Conservation (phyloP, 1,140 invertebrate species). For the Drosophila triauraria region DNA sequence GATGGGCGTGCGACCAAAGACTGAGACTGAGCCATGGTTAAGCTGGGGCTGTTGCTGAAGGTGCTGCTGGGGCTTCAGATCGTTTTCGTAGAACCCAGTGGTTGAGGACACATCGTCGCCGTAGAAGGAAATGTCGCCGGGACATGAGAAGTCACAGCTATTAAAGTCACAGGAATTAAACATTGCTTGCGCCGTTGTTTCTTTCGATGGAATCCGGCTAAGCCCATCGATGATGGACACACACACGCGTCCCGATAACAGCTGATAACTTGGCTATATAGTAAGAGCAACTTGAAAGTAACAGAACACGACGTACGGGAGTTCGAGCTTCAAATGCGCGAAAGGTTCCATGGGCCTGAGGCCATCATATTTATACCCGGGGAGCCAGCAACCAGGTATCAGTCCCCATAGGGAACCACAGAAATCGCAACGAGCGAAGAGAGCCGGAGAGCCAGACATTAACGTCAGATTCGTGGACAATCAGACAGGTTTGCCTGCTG, state of each 20-base stretch:
- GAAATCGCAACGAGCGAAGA: constrained; percentile 48
- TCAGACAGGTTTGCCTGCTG: constrained; percentile 50
- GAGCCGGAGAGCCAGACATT: constrained; percentile 37
- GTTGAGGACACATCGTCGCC: constrained; percentile 55
- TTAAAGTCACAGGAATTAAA: constrained; percentile 63
- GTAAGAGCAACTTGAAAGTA: constrained; percentile 9
- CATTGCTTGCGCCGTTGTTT: constrained; percentile 48
- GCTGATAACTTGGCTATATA: constrained; percentile 23
- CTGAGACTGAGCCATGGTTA: constrained; percentile 31
- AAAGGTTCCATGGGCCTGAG: constrained; percentile 67
- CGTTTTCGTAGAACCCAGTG: constrained; percentile 39
- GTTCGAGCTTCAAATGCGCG: constrained; percentile 63
- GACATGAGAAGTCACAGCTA: constrained; percentile 63
- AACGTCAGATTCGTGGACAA: constrained; percentile 39
- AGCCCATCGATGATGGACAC: constrained; percentile 46
- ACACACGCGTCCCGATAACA: constrained; percentile 30
- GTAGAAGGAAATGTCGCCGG: constrained; percentile 65
- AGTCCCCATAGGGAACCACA: neutral
- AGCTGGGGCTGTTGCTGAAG: constrained; percentile 8
- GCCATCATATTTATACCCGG: constrained; percentile 70
- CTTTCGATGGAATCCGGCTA: constrained; percentile 32
- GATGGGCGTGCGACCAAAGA: constrained; percentile 53
- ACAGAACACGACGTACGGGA: constrained; percentile 51
- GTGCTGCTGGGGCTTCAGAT: constrained; percentile 50
- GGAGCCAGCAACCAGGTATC: constrained; percentile 7